These are phyloP conservation scores for Danio rerio DNA, from an alignment of 2,113 vertebrate species.

Conservation along the genomic window DNA sequence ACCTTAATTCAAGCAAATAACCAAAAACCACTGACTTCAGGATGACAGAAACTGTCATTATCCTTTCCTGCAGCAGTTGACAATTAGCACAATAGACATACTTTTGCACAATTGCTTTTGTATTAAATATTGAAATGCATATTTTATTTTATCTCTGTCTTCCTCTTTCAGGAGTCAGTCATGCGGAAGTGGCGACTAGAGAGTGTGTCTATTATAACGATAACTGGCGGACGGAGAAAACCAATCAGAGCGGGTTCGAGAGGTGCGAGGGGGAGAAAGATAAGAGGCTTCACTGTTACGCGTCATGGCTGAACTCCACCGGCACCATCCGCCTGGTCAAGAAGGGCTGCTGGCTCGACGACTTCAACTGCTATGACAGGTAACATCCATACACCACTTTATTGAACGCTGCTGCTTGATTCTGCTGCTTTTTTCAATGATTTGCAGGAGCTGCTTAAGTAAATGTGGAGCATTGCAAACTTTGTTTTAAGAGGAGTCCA, in stretches of 20 bases:
- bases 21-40: no score
- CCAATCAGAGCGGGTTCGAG: constrained; percentile 94
- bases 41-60: no score
- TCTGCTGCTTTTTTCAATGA: not conserved
- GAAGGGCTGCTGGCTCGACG: constrained; percentile 98
- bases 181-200: constrained; percentile 88
- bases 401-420: not conserved
- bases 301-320: constrained; percentile 97
- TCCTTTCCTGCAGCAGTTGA: no score
- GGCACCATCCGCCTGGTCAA: constrained; percentile 96
- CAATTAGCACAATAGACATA: no score
- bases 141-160: not conserved
- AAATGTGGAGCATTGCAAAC: not conserved
- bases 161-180: constrained; percentile 82
- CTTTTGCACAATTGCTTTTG: no score
- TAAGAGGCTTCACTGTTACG: constrained; percentile 96
- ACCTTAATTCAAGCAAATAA: no score
- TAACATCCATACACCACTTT: constrained; percentile 53
- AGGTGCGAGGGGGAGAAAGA: constrained; percentile 95
- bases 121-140: no score
- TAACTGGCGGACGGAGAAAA: constrained; percentile 94
- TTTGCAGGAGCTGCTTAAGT: not conserved
- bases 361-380: constrained; percentile 99
- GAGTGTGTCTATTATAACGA: constrained; percentile 97
- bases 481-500: not conserved